These are phyloP conservation scores for Notiomystis cincta DNA, from an alignment of 2,113 vertebrate species.

Conservation along the genomic window DNA sequence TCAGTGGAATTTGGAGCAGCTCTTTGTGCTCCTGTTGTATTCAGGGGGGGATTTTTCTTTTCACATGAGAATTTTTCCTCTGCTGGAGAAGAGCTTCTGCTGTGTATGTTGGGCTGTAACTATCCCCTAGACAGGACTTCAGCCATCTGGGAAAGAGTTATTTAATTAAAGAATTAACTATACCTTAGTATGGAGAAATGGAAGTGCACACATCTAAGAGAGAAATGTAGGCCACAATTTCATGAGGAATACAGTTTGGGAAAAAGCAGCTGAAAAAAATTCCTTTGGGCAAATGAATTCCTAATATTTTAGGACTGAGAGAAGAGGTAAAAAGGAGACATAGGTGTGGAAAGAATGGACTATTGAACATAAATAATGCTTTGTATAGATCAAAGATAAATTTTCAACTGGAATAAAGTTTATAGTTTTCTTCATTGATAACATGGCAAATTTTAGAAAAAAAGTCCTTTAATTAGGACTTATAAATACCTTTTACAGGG, in stretches of 20 bases:
- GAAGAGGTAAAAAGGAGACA: neutral
- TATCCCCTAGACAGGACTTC: neutral
- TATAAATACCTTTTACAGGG: neutral
- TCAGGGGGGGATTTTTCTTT: neutral
- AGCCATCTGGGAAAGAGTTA: neutral
- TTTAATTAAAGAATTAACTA: constrained; percentile 33
- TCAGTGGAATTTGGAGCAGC: neutral
- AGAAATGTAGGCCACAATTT: neutral
- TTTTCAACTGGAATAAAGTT: neutral
- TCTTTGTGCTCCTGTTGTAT: neutral
- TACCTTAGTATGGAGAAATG: neutral
- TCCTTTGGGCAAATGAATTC: neutral
- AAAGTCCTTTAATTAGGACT: neutral
- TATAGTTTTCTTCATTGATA: neutral
- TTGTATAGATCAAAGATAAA: neutral
- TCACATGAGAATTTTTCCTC: neutral
- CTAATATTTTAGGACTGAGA: neutral
- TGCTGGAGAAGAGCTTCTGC: neutral
- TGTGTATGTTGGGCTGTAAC: neutral
- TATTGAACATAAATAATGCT: neutral
- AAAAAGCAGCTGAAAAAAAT: neutral
- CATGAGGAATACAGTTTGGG: neutral
- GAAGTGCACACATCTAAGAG: neutral
- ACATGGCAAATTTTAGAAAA: neutral
- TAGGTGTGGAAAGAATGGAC: neutral